These are phyloP conservation scores for Helicoverpa armigera DNA, from an alignment of 1,140 invertebrate genomes.

Conservation along the genomic window DNA sequence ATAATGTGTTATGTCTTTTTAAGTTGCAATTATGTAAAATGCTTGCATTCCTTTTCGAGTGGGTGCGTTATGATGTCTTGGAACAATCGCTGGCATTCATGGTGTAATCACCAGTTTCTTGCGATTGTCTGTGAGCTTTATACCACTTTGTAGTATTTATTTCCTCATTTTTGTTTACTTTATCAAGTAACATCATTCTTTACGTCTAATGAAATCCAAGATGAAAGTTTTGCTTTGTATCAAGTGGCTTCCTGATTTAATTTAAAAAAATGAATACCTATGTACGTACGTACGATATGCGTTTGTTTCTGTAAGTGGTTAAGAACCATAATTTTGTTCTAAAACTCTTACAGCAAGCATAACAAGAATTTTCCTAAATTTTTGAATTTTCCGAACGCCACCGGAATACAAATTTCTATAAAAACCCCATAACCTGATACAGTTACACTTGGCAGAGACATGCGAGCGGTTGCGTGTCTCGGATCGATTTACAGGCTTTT, in stretches of 20 bases:
- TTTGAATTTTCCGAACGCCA: slow-evolving; percentile 9
- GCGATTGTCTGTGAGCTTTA: not conserved
- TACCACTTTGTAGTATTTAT: not conserved
- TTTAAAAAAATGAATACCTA: too few relatives aligned
- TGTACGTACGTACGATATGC: too few relatives aligned
- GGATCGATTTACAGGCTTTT: slow-evolving; percentile 77
- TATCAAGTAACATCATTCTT: too few relatives aligned
- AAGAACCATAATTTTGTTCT: too few relatives aligned
- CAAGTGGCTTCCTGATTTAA: too few relatives aligned
- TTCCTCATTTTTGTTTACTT: not conserved
- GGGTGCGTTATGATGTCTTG: slow-evolving; percentile 8
- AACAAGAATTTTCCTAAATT: too few relatives aligned
- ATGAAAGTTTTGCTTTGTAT: too few relatives aligned
- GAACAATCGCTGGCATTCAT: not conserved
- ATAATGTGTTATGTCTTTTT: slow-evolving; percentile 21
- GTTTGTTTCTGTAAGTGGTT: too few relatives aligned
- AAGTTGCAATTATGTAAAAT: slow-evolving; percentile 35
- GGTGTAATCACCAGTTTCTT: slow-evolving; percentile 9
- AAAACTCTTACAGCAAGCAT: too few relatives aligned
- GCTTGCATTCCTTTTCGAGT: slow-evolving; percentile 3
- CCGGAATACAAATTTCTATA: slow-evolving; percentile 34
- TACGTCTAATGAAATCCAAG: too few relatives aligned
- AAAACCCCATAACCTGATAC: slow-evolving; percentile 28
- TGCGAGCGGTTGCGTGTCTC: slow-evolving; percentile 71
- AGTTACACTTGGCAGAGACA: slow-evolving; percentile 42